Conservation (phyloP, 2,797 vertebrate genomes). For the Lepilemur septentrionalis region DNA sequence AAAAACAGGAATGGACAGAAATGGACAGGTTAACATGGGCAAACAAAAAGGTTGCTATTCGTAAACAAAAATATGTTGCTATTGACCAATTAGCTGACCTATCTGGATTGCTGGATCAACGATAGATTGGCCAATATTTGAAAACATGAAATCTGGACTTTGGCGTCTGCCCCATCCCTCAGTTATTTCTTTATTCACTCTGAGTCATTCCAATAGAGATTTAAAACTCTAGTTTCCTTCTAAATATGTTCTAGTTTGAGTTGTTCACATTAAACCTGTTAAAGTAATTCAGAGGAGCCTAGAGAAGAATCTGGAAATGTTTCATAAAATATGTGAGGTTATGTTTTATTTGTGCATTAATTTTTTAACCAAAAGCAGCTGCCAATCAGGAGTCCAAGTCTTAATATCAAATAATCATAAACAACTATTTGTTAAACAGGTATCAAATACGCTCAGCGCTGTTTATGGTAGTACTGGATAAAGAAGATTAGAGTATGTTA, state of each 20-base stretch:
- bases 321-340: neutral
- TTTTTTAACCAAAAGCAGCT: slow-evolving; percentile 17
- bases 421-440: neutral
- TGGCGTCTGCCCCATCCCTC: neutral
- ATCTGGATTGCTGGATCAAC: neutral
- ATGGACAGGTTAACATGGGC: neutral
- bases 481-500: neutral
- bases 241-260: neutral
- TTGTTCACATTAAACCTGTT: neutral
- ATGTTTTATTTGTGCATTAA: neutral
- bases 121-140: neutral
- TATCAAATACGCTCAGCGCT: neutral
- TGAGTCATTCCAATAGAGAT: neutral
- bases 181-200: neutral
- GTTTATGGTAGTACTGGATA: neutral
- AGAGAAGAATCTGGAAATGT: neutral
- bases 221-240: slow-evolving; percentile 3
- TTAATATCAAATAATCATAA: slow-evolving; percentile 28
- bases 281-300: neutral
- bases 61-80: neutral
- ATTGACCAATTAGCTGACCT: neutral
- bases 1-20: neutral
- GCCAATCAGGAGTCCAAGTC: neutral
- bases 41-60: neutral
- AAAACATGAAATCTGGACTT: neutral